A percentile compares a stretch with the other conserved stretches of the same genome.
phyloP scores from a whole-genome alignment of 2,113 vertebrate genomes.

The Phalacrocorax aristotelis region DNA sequence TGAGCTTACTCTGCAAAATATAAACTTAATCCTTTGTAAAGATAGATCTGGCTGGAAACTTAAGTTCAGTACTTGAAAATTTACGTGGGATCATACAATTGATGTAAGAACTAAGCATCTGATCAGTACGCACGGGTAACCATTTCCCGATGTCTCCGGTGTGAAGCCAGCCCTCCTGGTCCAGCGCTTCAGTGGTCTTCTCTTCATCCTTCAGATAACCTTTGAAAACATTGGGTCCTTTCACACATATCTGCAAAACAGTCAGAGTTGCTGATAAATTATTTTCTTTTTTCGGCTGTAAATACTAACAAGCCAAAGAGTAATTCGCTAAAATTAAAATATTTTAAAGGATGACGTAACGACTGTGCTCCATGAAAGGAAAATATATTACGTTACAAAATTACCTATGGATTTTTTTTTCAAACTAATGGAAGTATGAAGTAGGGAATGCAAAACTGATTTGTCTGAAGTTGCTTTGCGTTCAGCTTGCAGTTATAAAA shows the following conservation, averaged over 20 bases:
- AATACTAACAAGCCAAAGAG: neutral
- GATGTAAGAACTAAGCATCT: neutral
- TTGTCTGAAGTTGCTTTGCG: neutral
- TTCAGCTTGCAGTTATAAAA: neutral
- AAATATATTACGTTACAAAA: neutral
- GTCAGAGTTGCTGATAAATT: neutral
- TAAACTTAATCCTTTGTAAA: neutral
- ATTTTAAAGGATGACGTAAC: neutral
- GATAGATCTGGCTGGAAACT: neutral
- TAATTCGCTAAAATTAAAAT: neutral
- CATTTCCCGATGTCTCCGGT: slow-evolving; percentile 97
- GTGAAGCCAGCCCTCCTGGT: slow-evolving; percentile 92
- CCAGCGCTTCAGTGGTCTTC: slow-evolving; percentile 88
- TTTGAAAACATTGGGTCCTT: slow-evolving; percentile 97
- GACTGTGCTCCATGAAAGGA: neutral
- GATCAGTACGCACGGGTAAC: slow-evolving; percentile 82
- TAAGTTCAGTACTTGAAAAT: neutral
- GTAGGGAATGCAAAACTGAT: neutral
- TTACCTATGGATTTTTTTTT: neutral
- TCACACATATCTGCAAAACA: slow-evolving; percentile 90
- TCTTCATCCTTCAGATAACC: slow-evolving; percentile 95
- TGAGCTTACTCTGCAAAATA: neutral
- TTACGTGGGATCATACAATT: neutral
- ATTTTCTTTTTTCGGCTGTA: neutral
- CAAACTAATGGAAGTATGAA: neutral